These are phyloP conservation scores for Tympanoctomys barrerae DNA, from an alignment of 2,797 vertebrate genomes.

Conservation along the genomic window DNA sequence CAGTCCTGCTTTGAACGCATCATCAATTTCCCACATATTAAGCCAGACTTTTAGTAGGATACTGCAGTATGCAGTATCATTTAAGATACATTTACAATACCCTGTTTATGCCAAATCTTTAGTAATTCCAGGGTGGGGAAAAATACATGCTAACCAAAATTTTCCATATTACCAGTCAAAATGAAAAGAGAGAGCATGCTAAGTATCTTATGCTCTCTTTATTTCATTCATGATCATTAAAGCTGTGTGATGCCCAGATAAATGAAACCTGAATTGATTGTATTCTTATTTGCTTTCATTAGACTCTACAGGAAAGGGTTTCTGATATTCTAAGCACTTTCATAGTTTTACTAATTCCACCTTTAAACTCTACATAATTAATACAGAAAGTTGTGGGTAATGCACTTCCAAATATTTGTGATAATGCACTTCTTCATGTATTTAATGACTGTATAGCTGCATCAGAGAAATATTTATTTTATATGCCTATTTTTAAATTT, in stretches of 20 bases:
- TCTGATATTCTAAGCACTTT: background rate
- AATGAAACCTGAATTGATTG: background rate
- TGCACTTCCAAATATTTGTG: background rate
- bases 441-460: no score
- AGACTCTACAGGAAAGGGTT: background rate
- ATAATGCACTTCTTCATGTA: no score
- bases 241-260: background rate
- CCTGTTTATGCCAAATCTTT: fast-evolving
- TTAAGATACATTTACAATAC: background rate
- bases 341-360: background rate
- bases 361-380: background rate
- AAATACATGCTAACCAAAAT: background rate
- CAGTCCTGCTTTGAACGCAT: background rate
- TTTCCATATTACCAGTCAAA: background rate
- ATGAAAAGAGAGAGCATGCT: background rate
- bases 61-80: background rate
- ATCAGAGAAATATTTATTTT: background rate
- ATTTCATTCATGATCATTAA: background rate
- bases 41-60: background rate
- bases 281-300: background rate
- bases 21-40: background rate
- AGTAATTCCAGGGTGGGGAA: background rate
- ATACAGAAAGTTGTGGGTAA: background rate
- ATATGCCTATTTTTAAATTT: background rate
- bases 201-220: background rate